Evolutionary conservation across 2,797 vertebrate species (phyloP).

Genomic region (Siniperca obscura): DNA sequence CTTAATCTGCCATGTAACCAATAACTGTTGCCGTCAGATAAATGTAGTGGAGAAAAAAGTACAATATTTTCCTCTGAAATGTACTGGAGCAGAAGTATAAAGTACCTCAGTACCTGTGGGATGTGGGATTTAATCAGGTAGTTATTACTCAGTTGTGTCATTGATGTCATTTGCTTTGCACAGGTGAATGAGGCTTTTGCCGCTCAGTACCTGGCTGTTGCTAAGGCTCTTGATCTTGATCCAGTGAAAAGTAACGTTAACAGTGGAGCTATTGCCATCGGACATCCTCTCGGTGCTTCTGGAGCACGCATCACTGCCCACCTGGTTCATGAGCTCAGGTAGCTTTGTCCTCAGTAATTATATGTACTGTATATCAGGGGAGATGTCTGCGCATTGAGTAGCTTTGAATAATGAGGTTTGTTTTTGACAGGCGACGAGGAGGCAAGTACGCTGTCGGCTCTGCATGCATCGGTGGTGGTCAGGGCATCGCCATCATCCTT

Average conservation of each 20-base stretch:
- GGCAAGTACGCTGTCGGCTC: slow-evolving; percentile 95
- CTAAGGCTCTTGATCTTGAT: slow-evolving; percentile 90
- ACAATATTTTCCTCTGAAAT: not conserved
- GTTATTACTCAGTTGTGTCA: not conserved
- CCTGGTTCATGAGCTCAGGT: slow-evolving; percentile 95
- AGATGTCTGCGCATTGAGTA: not conserved
- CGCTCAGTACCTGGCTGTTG: slow-evolving; percentile 92
- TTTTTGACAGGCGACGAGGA: slow-evolving; percentile 87
- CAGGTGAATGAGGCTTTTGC: slow-evolving; percentile 99
- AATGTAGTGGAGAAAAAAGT: not conserved
- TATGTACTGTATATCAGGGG: not conserved
- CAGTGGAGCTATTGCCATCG: slow-evolving; percentile 95
- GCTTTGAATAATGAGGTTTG: slow-evolving; percentile 28
- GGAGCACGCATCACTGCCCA: slow-evolving; percentile 94
- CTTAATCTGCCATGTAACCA: not conserved
- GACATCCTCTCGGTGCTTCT: slow-evolving; percentile 94
- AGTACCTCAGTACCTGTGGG: not conserved
- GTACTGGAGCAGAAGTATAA: not conserved
- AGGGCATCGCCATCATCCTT: slow-evolving; percentile 94
- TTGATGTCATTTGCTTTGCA: slow-evolving; percentile 23
- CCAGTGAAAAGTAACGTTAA: slow-evolving; percentile 92
- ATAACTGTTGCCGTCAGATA: not conserved
- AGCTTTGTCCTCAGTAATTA: not conserved
- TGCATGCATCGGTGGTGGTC: slow-evolving; percentile 97
- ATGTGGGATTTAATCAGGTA: not conserved